These are phyloP conservation scores for Leptinotarsa rubiginosa DNA, from an alignment of 2,888 invertebrate species.

Conservation along the genomic window DNA sequence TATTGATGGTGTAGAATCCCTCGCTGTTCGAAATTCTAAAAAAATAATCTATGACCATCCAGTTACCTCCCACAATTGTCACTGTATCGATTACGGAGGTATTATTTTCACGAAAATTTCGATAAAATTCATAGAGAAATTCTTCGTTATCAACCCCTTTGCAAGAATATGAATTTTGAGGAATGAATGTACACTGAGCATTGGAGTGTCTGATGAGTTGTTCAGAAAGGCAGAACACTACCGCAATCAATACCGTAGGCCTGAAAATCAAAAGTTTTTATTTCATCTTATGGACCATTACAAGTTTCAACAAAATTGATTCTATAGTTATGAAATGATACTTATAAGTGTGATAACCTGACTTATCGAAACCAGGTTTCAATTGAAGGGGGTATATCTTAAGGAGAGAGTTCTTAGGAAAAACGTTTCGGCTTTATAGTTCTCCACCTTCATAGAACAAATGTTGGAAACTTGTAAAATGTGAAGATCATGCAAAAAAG, in stretches of 20 bases:
- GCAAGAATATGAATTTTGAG: neutral
- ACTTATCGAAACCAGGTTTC: too few relatives aligned
- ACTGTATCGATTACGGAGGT: neutral
- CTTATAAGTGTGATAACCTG: too few relatives aligned
- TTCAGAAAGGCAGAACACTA: neutral
- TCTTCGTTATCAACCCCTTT: constrained; percentile 2
- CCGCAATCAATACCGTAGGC: neutral
- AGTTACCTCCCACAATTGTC: neutral
- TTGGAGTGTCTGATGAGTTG: neutral
- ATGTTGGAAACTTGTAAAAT: too few relatives aligned
- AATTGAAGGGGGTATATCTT: too few relatives aligned
- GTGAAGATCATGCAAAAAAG: too few relatives aligned
- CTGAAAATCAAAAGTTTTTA: constrained; percentile 8
- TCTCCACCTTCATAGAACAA: too few relatives aligned
- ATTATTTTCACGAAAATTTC: neutral
- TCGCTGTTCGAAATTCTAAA: neutral
- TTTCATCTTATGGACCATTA: too few relatives aligned
- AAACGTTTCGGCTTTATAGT: too few relatives aligned
- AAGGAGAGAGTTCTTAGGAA: too few relatives aligned
- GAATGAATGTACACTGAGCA: neutral
- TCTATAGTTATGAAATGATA: too few relatives aligned
- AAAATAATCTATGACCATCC: constrained; percentile 13
- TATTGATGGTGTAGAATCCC: neutral
- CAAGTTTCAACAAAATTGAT: too few relatives aligned
- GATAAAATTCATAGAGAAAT: constrained; percentile 5